Evolutionary conservation across 2,113 vertebrate species (phyloP), one percentile per base, ranked within the genome.

Genomic region (Gavia stellata): DNA sequence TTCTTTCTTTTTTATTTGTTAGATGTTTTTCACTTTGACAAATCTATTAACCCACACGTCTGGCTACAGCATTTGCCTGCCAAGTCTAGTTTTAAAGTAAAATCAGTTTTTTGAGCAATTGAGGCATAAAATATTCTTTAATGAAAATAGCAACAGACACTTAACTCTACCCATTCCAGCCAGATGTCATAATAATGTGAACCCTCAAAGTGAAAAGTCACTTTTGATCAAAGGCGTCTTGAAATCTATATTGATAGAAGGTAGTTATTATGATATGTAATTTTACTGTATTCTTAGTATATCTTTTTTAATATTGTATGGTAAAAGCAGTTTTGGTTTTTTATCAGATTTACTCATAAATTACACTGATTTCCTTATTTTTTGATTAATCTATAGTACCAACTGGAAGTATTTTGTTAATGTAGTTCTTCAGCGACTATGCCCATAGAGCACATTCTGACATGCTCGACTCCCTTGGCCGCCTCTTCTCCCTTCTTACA

Each of bases 101-200:
- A 82, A 68, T 77, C 0, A 5, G 15, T 24, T 85, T 95, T 92
- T 71, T 81, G 13, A 82, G 50, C 47, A 95, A 89, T 8, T 70
- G 67, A 96, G 38, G 49, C 80, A 94, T 83, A 81, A 88, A 86
- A 82, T 74, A 49, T 14, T 34, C 47, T 81, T 59, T 77, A 94
- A 94, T 85, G 66, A 65, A 90, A 92, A 97, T 81, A 78, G 36
- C 42, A 92, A 42, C 12, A 80, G 93, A 91, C 93, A 91, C 34
- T 95, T 92, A 96, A 92, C 90, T 94, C 83, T 92, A 34, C n/a
- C 81, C 45, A 3, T 95, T 92, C 74, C 94, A 94, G 42, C 44
- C 66, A 86, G 42, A 90, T 81, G 92, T 90, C 94, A 95, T 74
- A 80, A 74, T 78, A 79, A 95, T 97, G 47, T 88, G 83, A 81